Evolutionary conservation across 1,140 invertebrate genomes (phyloP).

Genomic region (Drosophila triauraria): DNA sequence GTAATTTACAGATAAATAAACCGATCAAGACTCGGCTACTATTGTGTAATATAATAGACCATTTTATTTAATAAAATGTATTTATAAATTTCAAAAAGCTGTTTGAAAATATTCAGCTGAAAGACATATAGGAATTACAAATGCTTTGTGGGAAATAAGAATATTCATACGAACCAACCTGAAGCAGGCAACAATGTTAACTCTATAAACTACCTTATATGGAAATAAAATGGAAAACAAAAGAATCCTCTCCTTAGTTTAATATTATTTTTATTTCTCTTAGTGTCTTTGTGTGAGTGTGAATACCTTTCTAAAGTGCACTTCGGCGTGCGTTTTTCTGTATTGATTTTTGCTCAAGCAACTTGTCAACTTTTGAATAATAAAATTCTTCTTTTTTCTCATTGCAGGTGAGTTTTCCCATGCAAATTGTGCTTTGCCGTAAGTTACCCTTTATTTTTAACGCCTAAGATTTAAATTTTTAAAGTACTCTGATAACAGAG

Average conservation of each 20-base stretch:
- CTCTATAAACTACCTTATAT: neutral
- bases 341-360: slow-evolving; percentile 35
- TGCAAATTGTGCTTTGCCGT: slow-evolving; percentile 30
- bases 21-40: too few relatives aligned
- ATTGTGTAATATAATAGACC: too few relatives aligned
- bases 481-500: slow-evolving; percentile 6
- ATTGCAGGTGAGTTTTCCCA: slow-evolving; percentile 73
- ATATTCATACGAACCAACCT: too few relatives aligned
- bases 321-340: slow-evolving; percentile 44
- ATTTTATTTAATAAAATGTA: too few relatives aligned
- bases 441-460: slow-evolving; percentile 45
- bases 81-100: too few relatives aligned
- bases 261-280: neutral
- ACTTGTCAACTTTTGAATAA: slow-evolving; percentile 40
- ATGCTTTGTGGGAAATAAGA: too few relatives aligned
- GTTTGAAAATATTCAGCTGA: too few relatives aligned
- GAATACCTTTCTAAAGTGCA: slow-evolving; percentile 51
- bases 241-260: neutral
- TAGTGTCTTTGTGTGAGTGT: slow-evolving; percentile 21
- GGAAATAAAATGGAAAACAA: neutral
- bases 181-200: too few relatives aligned
- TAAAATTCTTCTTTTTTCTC: slow-evolving; percentile 30
- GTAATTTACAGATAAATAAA: neutral
- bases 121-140: neutral
- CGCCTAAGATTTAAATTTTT: slow-evolving; percentile 26